Evolutionary conservation across 2,888 invertebrate species (phyloP).

Genomic region (Eulithis prunata): DNA sequence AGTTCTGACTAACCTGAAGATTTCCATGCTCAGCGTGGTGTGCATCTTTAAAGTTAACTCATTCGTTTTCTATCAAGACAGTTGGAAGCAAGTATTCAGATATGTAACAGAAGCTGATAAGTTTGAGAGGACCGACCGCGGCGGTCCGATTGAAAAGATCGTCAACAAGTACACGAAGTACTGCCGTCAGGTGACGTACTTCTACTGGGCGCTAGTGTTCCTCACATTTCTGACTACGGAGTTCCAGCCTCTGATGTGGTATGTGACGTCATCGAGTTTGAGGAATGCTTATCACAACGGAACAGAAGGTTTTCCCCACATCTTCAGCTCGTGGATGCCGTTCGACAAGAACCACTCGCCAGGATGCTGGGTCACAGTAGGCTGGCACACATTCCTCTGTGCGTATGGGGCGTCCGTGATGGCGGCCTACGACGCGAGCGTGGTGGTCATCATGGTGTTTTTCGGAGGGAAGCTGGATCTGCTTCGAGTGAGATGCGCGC

Average conservation of each 20-base stretch:
- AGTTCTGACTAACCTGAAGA: slow-evolving; percentile 68
- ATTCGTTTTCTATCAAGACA: slow-evolving; percentile 64
- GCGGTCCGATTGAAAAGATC: slow-evolving; percentile 50
- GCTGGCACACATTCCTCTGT: slow-evolving; percentile 60
- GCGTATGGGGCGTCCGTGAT: slow-evolving; percentile 62
- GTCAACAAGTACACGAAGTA: slow-evolving; percentile 64
- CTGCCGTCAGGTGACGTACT: slow-evolving; percentile 63
- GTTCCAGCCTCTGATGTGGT: slow-evolving; percentile 22
- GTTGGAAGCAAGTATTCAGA: slow-evolving; percentile 63
- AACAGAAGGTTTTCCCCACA: slow-evolving; percentile 66
- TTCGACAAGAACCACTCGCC: slow-evolving; percentile 67
- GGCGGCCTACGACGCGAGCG: slow-evolving; percentile 64
- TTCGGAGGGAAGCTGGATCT: slow-evolving; percentile 72
- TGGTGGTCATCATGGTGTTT: slow-evolving; percentile 68
- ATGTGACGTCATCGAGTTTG: slow-evolving; percentile 10
- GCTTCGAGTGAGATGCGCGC: slow-evolving; percentile 62
- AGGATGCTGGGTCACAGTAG: slow-evolving; percentile 66
- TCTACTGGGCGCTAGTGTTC: slow-evolving; percentile 67
- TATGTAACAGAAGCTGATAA: slow-evolving; percentile 68
- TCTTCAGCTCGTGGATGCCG: slow-evolving; percentile 76
- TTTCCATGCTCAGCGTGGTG: slow-evolving; percentile 74
- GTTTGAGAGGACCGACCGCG: slow-evolving; percentile 58
- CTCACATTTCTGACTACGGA: slow-evolving; percentile 46
- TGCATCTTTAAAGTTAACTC: slow-evolving; percentile 66
- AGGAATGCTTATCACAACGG: slow-evolving; percentile 62